Evolutionary conservation across 2,113 vertebrate genomes (phyloP).

Genomic region (Bubalus kerabau): DNA sequence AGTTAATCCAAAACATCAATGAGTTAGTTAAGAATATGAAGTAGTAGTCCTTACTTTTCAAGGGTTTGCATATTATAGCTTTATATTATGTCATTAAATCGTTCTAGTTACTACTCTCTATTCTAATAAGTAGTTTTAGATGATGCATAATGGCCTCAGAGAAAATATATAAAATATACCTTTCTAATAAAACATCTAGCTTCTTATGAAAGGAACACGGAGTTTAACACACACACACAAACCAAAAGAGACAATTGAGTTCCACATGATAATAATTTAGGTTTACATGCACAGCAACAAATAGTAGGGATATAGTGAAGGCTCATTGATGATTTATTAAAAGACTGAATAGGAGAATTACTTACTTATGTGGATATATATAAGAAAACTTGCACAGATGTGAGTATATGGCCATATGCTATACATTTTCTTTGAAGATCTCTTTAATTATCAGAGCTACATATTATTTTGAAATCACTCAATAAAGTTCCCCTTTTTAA

Average conservation of each 20-base stretch:
- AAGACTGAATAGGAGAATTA: not conserved
- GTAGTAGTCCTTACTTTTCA: not conserved
- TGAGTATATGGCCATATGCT: not conserved
- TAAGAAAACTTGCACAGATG: not conserved
- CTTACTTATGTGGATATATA: not conserved
- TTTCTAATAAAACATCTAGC: not conserved
- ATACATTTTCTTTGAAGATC: not conserved
- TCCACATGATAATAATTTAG: not conserved
- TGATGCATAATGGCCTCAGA: not conserved
- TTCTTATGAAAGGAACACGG: not conserved
- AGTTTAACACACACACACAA: not conserved
- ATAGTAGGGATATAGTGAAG: not conserved
- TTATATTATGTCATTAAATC: not conserved
- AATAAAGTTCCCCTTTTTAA: not conserved
- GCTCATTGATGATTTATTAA: not conserved
- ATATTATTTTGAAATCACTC: conserved; percentile 14
- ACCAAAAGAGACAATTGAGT: not conserved
- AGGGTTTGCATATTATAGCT: not conserved
- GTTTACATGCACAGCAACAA: not conserved
- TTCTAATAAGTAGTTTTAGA: not conserved
- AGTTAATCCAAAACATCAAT: not conserved
- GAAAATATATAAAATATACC: not conserved
- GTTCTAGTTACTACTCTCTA: not conserved
- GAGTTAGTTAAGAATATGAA: not conserved
- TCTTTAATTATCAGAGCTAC: not conserved